Percentiles rank a stretch among this genome's conserved stretches.
Conservation (phyloP, 2,797 vertebrate species). For the Champsocephalus esox region DNA sequence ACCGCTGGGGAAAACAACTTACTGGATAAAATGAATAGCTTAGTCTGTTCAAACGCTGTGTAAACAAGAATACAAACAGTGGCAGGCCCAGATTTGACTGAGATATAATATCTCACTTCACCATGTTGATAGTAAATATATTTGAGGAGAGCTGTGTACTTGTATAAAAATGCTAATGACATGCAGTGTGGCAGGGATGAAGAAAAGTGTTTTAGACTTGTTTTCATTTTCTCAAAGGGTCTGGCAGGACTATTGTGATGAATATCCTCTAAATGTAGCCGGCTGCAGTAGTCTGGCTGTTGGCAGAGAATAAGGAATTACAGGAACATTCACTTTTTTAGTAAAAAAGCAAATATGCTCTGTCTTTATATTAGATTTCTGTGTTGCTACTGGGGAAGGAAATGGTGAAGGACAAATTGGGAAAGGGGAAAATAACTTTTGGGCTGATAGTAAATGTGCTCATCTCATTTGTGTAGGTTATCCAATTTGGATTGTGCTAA, state of each 20-base stretch:
- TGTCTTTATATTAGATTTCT: constrained; percentile 49
- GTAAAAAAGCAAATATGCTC: constrained; percentile 47
- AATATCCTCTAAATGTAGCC: constrained; percentile 52
- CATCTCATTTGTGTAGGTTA: neutral
- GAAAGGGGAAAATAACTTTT: constrained; percentile 8
- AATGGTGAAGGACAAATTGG: neutral
- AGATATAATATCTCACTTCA: constrained; percentile 41
- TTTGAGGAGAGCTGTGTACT: constrained; percentile 21
- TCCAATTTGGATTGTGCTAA: neutral
- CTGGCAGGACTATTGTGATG: constrained; percentile 63
- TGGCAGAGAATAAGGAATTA: constrained; percentile 51
- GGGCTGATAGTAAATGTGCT: neutral
- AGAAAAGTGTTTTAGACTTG: constrained; percentile 31
- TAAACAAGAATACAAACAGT: constrained; percentile 40
- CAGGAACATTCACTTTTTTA: constrained; percentile 63
- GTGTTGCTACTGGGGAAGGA: constrained; percentile 35
- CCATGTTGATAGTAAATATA: constrained; percentile 51
- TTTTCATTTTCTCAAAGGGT: constrained; percentile 48
- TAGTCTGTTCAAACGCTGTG: constrained; percentile 21
- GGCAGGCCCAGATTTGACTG: constrained; percentile 23
- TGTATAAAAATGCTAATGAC: constrained; percentile 43
- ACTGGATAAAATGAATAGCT: constrained; percentile 31
- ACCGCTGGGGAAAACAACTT: constrained; percentile 11
- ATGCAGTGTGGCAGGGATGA: constrained; percentile 27
- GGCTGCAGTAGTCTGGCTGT: constrained; percentile 27